These are phyloP conservation scores for Varanus salvator DNA, from an alignment of 2,113 vertebrate species.

Conservation along the genomic window DNA sequence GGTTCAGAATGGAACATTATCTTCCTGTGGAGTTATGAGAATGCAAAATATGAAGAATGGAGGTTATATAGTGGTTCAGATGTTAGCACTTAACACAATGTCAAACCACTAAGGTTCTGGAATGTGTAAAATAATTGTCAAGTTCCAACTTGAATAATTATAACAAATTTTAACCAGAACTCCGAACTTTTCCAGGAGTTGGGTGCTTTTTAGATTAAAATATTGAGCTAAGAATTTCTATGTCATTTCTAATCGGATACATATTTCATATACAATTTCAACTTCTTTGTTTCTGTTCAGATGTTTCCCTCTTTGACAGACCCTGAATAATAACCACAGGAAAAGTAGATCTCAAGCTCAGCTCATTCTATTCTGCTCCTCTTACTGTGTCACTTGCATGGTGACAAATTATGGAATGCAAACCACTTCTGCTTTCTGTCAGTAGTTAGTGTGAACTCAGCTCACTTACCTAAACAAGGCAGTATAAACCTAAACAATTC, in stretches of 20 bases:
- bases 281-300: background rate
- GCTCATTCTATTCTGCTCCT: background rate
- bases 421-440: no score
- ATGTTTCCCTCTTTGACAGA: background rate
- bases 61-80: background rate
- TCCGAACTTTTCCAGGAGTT: background rate
- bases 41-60: background rate
- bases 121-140: background rate
- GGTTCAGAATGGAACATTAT: background rate
- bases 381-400: no score
- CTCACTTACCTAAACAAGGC: no score
- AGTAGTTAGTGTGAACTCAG: no score
- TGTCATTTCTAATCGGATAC: background rate
- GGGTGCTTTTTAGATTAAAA: constrained; percentile 20
- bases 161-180: background rate
- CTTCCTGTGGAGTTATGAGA: background rate
- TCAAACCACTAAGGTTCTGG: background rate
- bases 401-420: no score
- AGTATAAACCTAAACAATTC: no score
- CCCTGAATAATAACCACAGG: background rate
- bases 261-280: background rate
- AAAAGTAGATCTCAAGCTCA: background rate
- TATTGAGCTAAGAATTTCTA: background rate
- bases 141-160: background rate
- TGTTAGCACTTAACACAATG: background rate